Evolutionary conservation across 2,113 vertebrate species (phyloP).

Genomic region (Saimiri boliviensis): DNA sequence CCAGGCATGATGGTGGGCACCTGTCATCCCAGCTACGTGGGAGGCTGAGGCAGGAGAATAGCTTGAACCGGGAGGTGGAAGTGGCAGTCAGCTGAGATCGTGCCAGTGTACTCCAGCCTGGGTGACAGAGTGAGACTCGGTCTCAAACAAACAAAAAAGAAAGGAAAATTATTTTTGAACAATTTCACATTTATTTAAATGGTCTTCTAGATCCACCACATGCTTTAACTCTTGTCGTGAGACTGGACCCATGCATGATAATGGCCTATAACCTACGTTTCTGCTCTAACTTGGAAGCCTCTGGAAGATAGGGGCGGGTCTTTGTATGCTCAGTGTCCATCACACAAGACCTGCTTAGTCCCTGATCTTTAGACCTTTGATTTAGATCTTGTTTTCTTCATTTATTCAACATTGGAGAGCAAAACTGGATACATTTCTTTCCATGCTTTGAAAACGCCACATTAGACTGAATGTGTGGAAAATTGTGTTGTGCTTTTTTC

Average conservation of each 20-base stretch:
- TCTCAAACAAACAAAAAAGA: background rate
- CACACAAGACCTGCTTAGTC: background rate
- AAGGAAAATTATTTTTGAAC: background rate
- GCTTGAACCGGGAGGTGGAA: background rate
- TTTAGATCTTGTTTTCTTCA: background rate
- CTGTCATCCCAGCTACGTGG: background rate
- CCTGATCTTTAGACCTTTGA: background rate
- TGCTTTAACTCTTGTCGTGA: background rate
- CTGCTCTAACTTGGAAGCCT: background rate
- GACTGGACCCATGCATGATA: fast-evolving
- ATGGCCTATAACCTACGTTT: fast-evolving
- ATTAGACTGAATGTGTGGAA: background rate
- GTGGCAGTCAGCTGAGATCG: background rate
- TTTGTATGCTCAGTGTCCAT: background rate
- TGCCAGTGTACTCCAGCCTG: background rate
- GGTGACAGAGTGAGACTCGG: background rate
- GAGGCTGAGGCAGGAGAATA: background rate
- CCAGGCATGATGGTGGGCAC: background rate
- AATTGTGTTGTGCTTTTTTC: background rate
- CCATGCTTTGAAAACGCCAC: background rate
- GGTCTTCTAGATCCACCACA: background rate
- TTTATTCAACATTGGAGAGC: background rate
- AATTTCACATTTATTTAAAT: background rate
- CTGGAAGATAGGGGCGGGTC: background rate
- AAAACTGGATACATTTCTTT: background rate